phyloP scores from a whole-genome alignment of 2,113 vertebrate species.

The Protobothrops mucrosquamatus region DNA sequence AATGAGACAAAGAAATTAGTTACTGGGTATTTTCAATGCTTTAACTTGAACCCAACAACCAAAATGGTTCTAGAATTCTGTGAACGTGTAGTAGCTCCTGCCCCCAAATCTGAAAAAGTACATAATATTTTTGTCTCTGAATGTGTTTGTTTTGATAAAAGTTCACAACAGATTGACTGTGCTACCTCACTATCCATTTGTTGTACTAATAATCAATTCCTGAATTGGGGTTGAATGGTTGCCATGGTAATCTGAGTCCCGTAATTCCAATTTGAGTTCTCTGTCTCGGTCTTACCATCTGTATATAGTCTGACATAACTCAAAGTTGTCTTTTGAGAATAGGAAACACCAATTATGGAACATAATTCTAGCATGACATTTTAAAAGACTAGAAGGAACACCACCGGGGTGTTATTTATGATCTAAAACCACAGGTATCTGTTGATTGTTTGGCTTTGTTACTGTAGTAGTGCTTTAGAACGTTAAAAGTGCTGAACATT shows the following conservation, averaged over 20 bases:
- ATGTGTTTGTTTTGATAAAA: background rate
- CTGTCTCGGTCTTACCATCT: background rate
- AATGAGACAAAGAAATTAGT: background rate
- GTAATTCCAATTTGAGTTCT: background rate
- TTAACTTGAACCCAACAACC: background rate
- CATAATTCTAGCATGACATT: background rate
- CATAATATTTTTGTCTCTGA: background rate
- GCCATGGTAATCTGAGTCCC: background rate
- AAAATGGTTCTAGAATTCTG: background rate
- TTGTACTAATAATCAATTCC: conserved; percentile 3
- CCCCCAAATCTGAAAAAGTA: background rate
- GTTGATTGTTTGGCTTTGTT: background rate
- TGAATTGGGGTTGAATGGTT: conserved; percentile 18
- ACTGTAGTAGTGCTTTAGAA: background rate
- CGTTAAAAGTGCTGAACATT: background rate
- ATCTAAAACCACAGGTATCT: background rate
- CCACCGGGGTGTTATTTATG: background rate
- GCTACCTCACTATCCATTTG: background rate
- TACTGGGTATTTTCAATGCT: background rate
- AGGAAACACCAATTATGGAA: background rate
- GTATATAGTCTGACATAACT: conserved; percentile 1
- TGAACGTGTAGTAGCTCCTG: background rate
- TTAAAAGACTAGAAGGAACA: background rate
- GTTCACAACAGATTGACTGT: background rate
- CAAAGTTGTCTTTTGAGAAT: background rate